A percentile compares a stretch with the other conserved stretches of the same genome.
Conservation (phyloP, 2,797 vertebrate genomes). For the Peromyscus eremicus region DNA sequence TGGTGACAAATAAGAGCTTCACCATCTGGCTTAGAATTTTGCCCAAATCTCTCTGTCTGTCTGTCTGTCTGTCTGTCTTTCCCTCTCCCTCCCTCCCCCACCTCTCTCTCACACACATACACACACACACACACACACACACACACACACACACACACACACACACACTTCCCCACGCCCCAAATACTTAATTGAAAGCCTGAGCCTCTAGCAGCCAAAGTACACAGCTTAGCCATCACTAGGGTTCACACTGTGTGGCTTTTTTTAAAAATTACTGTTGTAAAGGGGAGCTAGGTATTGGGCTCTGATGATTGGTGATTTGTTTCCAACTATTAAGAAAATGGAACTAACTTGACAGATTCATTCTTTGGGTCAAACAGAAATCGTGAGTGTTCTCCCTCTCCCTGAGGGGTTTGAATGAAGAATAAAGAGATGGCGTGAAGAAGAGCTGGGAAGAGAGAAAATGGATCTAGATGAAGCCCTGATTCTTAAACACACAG, state of each 20-base stretch:
- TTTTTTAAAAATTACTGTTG: conserved; percentile 67
- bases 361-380: conserved; percentile 52
- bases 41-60: conserved; percentile 50
- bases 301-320: conserved; percentile 79
- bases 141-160: not conserved
- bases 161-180: not conserved
- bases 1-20: conserved; percentile 79
- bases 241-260: conserved; percentile 67
- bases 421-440: not conserved
- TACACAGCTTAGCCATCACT: conserved; percentile 76
- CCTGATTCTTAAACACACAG: not conserved
- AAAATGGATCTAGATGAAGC: not conserved
- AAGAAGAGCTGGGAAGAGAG: not conserved
- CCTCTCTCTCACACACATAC: not conserved
- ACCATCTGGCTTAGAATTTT: conserved; percentile 82
- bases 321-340: conserved; percentile 82
- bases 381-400: not conserved
- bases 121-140: not conserved
- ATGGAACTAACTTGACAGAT: conserved; percentile 74
- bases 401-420: conserved; percentile 43
- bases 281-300: conserved; percentile 79
- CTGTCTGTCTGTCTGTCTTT: not conserved
- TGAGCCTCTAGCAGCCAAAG: conserved; percentile 83
- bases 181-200: conserved; percentile 86
- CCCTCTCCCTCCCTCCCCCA: not conserved